Percentiles rank a stretch among this genome's conserved stretches.
phyloP scores from a whole-genome alignment of 2,888 invertebrate species.

The Noctua janthe region DNA sequence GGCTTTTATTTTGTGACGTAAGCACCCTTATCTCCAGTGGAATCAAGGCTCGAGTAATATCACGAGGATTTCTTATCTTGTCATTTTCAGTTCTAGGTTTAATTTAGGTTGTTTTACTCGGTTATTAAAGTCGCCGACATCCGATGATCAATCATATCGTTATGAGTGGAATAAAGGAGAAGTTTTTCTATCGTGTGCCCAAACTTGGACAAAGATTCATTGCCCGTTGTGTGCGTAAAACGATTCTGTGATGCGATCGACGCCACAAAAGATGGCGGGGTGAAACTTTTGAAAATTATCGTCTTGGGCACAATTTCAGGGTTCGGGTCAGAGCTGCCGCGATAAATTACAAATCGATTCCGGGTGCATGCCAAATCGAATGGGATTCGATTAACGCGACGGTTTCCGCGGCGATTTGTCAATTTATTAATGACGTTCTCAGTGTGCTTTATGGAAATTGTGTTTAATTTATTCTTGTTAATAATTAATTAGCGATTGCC shows the following conservation, averaged over 20 bases:
- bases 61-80: conserved; percentile 54
- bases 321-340: conserved; percentile 58
- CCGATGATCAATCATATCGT: conserved; percentile 64
- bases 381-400: conserved; percentile 56
- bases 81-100: conserved; percentile 37
- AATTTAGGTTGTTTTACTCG: conserved; percentile 44
- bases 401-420: conserved; percentile 35
- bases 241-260: conserved; percentile 70
- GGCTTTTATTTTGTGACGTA: conserved; percentile 63
- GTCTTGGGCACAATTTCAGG: conserved; percentile 67
- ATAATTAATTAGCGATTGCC: not conserved
- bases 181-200: conserved; percentile 72
- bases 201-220: conserved; percentile 78
- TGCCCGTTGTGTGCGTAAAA: conserved; percentile 72
- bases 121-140: conserved; percentile 51
- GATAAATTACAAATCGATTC: conserved; percentile 68
- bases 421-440: conserved; percentile 36
- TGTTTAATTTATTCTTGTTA: conserved; percentile 13
- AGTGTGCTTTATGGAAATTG: conserved; percentile 21
- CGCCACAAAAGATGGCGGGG: conserved; percentile 63
- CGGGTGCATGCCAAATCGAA: conserved; percentile 61
- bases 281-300: conserved; percentile 73
- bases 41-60: conserved; percentile 50
- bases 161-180: conserved; percentile 59
- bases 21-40: conserved; percentile 58